These are phyloP conservation scores for Caradrina kadenii DNA, from an alignment of 2,888 invertebrate genomes.

Conservation along the genomic window DNA sequence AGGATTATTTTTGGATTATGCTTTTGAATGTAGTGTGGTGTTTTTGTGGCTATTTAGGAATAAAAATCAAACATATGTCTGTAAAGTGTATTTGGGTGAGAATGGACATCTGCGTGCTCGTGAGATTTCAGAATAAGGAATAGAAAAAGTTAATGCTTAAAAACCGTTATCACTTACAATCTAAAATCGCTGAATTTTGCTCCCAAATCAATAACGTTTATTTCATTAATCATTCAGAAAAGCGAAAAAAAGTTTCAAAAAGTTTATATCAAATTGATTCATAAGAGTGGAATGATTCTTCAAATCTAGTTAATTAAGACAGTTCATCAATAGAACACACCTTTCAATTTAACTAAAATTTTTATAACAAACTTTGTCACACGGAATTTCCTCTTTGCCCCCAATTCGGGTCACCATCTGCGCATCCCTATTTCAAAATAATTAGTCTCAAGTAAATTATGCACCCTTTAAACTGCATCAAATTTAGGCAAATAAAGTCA, in stretches of 20 bases:
- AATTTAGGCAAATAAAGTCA: conserved; percentile 86
- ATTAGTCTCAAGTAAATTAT: conserved; percentile 89
- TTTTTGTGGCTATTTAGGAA: background rate
- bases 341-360: conserved; percentile 82
- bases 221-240: too few relatives aligned
- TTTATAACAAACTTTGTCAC: conserved; percentile 78
- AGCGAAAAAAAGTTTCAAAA: background rate
- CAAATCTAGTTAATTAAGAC: conserved; percentile 15
- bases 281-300: background rate
- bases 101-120: too few relatives aligned
- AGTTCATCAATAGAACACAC: conserved; percentile 72
- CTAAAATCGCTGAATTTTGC: too few relatives aligned
- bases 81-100: too few relatives aligned
- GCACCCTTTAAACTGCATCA: conserved; percentile 89
- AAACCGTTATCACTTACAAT: too few relatives aligned
- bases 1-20: background rate
- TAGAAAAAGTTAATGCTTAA: too few relatives aligned
- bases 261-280: background rate
- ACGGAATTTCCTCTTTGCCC: conserved; percentile 75
- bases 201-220: too few relatives aligned
- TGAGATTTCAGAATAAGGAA: too few relatives aligned
- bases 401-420: conserved; percentile 85
- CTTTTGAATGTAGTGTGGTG: conserved; percentile 4
- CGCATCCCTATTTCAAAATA: conserved; percentile 88
- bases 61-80: too few relatives aligned